Evolutionary conservation across 2,797 vertebrate species (phyloP), one percentile per base, ranked within the genome.

Genomic region (Tenualosa thibaudeaui): DNA sequence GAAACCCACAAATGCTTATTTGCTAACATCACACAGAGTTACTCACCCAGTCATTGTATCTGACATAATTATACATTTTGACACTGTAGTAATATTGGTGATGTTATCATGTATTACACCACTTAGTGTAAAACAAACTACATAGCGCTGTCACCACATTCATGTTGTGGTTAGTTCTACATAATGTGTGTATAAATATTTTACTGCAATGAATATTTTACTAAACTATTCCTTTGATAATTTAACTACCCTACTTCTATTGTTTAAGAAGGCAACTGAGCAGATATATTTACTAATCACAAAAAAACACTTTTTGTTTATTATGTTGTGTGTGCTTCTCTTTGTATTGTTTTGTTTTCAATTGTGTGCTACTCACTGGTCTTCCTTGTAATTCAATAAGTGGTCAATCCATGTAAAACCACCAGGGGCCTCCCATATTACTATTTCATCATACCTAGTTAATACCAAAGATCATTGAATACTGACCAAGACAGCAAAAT

Each of bases 151-250:
- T 78, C 71, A 78, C 71, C 71, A 78, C 71, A 78, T 43, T 78
- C 40, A 22, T 22, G 40, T 22, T 78, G 37, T 22, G 37, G 40
- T 46, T 19, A 78, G 71, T 78, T 43, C 40, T 43, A 78, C 71
- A 78, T 46, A 46, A 19, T 7, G 46, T 9, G 19, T 43, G 71
- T 46, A 78, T 78, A 17, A 75, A 46, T 78, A 43, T 78, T 78
- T 78, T 46, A 78, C 71, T 5, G 68, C 26, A 40, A 71, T 40
- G 15, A 71, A 71, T 71, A 71, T 71, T 71, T 71, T 71, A 68
- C 26, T 3, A 8, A 71, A 31, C 0, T 71, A 37, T 78, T 78
- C 17, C 40, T 78, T 78, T 46, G 17, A 78, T 78, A 22, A 46
- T 46, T 78, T 43, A 43, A 78, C 37, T 78, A 78, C 31, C 37